phyloP scores from a whole-genome alignment of 2,888 invertebrate genomes.

The Timandra comae region DNA sequence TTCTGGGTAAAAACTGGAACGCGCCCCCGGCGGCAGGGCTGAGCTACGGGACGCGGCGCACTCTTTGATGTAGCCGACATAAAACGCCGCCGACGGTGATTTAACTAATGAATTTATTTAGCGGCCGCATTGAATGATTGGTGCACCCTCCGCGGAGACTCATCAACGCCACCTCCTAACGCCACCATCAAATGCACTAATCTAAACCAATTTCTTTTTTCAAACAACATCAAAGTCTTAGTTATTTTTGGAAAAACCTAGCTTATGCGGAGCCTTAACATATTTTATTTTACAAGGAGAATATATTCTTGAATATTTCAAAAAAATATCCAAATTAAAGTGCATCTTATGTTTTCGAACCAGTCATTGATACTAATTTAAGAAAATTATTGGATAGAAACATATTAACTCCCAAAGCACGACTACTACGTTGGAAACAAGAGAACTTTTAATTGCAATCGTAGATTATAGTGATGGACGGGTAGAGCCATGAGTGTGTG shows the following conservation, averaged over 20 bases:
- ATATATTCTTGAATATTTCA: no score
- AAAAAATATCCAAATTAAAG: no score
- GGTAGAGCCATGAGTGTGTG: conserved; percentile 25
- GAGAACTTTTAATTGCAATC: neutral
- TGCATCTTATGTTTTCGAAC: no score
- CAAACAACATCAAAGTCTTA: no score
- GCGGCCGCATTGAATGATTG: conserved; percentile 61
- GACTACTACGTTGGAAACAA: no score
- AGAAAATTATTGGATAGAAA: no score
- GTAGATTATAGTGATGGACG: conserved; percentile 2
- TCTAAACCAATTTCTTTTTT: neutral
- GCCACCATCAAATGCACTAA: conserved; percentile 2
- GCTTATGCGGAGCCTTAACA: no score
- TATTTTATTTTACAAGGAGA: no score
- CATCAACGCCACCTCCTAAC: conserved; percentile 18
- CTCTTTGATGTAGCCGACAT: conserved; percentile 76
- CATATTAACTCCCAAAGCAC: no score
- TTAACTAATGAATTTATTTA: conserved; percentile 79
- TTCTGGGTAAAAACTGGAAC: conserved; percentile 74
- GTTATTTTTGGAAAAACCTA: no score
- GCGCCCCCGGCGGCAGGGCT: conserved; percentile 65
- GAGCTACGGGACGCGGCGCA: conserved; percentile 25
- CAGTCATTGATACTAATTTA: no score
- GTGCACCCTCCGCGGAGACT: conserved; percentile 32
- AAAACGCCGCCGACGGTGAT: conserved; percentile 76